Base-by-base conservation (phyloP, 2,113 vertebrate genomes). In the Bombycilla garrulus region DNA sequence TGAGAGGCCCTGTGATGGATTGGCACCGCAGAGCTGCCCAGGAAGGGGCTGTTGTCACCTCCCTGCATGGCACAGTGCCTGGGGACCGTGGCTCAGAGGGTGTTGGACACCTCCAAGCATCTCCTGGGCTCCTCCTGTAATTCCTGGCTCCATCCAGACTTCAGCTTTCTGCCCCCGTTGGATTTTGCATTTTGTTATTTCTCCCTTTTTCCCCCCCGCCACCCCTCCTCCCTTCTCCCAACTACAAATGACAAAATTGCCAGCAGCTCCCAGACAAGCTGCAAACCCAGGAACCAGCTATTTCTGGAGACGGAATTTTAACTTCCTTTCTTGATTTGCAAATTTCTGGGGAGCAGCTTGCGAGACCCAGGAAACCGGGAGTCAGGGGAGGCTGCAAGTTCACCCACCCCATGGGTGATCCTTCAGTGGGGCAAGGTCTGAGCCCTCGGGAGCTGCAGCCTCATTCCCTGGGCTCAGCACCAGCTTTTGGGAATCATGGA, bases 191-290 rank as follows among this genome's bases (percentile, higher is more conserved):
- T 71, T 93, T 71, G 35, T 70, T 77, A 29, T 64, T 79, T 40
- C 13, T 47, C 14, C 21, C n/a, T 45, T 12, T 38, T 45, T 60
- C 3, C 12, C 31, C 12, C 28, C 8, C n/a, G n/a, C n/a, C n/a
- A n/a, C n/a, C 28, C 65, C 26, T 25, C 38, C 15, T 23, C 19
- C 6, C n/a, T 88, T 54, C 73, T 83, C 78, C n/a, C 58, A 81
- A 78, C 51, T 82, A 61, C 81, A 86, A 86, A 88, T 67, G 93
- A 94, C 81, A 96, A 80, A 94, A 85, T 60, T 80, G 66, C 13
- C 42, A 97, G 94, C 92, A 88, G 93, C 82, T 97, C 67, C 22
- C 90, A 96, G 92, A 94, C 92, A 97, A 90, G 92, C 89, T 92
- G 79, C 93, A 96, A 96, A 92, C 64, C 56, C 92, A 96, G 82